These are phyloP conservation scores for Odontocerum albicorne DNA, from an alignment of 2,888 invertebrate species.

Conservation along the genomic window DNA sequence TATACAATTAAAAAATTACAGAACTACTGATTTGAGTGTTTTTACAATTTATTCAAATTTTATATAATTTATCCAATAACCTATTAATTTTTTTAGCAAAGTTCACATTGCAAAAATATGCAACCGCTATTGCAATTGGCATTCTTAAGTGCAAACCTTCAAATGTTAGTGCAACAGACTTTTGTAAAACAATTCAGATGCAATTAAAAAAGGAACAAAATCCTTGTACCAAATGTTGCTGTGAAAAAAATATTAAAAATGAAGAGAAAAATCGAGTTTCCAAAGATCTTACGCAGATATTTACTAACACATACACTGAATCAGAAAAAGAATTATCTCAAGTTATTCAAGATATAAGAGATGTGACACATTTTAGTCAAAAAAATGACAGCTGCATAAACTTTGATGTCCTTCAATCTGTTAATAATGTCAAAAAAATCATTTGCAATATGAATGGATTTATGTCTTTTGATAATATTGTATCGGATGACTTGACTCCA, in stretches of 20 bases:
- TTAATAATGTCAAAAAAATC: slow-evolving; percentile 19
- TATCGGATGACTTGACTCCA: not conserved
- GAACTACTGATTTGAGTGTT: too few species aligned
- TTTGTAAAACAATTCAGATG: slow-evolving; percentile 14
- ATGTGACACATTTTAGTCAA: not conserved
- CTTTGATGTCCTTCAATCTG: slow-evolving; percentile 20
- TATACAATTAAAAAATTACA: too few species aligned
- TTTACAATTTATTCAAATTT: too few species aligned
- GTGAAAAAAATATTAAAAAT: too few species aligned
- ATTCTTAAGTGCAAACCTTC: slow-evolving; percentile 31
- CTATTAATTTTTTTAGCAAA: slow-evolving; percentile 21
- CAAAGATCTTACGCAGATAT: slow-evolving; percentile 11
- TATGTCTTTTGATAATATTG: slow-evolving; percentile 13
- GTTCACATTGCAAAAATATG: slow-evolving; percentile 15
- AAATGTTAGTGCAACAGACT: slow-evolving; percentile 13
- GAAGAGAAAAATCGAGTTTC: too few species aligned
- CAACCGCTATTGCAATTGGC: slow-evolving; percentile 19
- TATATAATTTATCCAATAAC: too few species aligned
- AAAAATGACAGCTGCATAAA: slow-evolving; percentile 6
- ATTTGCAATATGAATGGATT: slow-evolving; percentile 14
- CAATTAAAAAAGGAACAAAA: not conserved
- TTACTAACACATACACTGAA: too few species aligned
- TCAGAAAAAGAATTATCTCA: slow-evolving; percentile 9
- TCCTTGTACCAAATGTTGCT: too few species aligned
- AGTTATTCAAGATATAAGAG: slow-evolving; percentile 13